Conservation (phyloP, 2,797 vertebrate species). For the Urocyon cinereoargenteus region DNA sequence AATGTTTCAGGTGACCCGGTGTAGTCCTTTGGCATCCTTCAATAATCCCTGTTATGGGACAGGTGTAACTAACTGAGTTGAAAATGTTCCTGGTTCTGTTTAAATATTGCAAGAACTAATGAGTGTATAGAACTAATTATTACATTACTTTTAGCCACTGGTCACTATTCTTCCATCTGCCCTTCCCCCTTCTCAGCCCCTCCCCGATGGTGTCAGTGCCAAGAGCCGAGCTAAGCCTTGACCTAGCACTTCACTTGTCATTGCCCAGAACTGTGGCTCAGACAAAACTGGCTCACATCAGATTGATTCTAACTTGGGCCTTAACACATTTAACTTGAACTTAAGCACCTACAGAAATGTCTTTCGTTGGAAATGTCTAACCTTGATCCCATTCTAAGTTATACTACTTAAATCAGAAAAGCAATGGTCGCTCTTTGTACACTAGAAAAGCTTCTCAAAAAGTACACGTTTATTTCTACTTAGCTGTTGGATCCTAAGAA, state of each 20-base stretch:
- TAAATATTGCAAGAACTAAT: conserved; percentile 81
- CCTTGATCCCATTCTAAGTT: conserved; percentile 61
- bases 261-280: conserved; percentile 73
- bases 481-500: background rate
- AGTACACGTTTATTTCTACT: conserved; percentile 6
- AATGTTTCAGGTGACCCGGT: conserved; percentile 29
- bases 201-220: conserved; percentile 68
- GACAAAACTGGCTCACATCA: conserved; percentile 81
- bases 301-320: conserved; percentile 85
- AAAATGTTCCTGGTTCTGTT: conserved; percentile 76
- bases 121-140: conserved; percentile 79
- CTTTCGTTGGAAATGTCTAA: conserved; percentile 76
- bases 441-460: conserved; percentile 43
- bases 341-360: conserved; percentile 82
- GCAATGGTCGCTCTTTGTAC: conserved; percentile 34
- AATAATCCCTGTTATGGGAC: conserved; percentile 70
- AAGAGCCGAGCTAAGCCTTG: conserved; percentile 78
- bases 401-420: conserved; percentile 65
- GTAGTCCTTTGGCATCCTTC: conserved; percentile 73
- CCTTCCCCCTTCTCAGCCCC: background rate
- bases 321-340: conserved; percentile 85
- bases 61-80: conserved; percentile 74
- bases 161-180: conserved; percentile 74
- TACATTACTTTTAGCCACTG: conserved; percentile 84
- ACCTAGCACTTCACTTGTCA: conserved; percentile 82